phyloP scores from a whole-genome alignment of 2,113 vertebrate species.

The Syrrhaptes paradoxus region DNA sequence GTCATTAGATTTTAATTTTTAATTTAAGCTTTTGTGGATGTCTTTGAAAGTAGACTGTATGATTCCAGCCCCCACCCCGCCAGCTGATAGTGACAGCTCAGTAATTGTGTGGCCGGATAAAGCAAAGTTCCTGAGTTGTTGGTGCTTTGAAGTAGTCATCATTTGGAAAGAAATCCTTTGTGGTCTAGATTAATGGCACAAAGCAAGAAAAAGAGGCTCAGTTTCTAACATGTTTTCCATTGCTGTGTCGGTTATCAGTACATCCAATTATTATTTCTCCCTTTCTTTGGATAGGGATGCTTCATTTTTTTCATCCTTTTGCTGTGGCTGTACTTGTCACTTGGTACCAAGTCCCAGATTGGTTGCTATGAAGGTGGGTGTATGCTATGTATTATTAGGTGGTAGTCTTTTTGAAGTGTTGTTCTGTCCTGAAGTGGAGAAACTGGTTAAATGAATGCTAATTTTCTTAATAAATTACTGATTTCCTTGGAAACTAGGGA shows the following conservation, averaged over 20 bases:
- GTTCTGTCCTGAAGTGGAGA: not conserved
- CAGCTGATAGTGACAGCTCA: not conserved
- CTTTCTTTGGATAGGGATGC: not conserved
- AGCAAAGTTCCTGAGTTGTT: not conserved
- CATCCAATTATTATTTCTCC: accelerated
- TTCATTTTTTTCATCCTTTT: not conserved
- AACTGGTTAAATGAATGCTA: not conserved
- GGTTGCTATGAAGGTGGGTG: not conserved
- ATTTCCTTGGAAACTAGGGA: not conserved
- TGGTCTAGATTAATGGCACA: not conserved
- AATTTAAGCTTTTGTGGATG: not conserved
- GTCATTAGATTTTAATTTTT: not conserved
- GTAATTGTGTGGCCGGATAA: not conserved
- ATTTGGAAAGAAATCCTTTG: not conserved
- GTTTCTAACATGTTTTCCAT: not conserved
- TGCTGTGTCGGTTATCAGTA: not conserved
- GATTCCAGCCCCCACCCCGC: not conserved
- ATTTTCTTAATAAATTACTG: not conserved
- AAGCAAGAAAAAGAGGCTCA: not conserved
- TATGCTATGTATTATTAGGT: not conserved
- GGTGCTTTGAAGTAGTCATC: not conserved
- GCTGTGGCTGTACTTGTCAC: not conserved
- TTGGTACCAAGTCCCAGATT: not conserved
- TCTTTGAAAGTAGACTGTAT: not conserved
- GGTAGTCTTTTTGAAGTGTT: not conserved